phyloP scores from a whole-genome alignment of 2,797 vertebrate genomes.

The Steatocranus sp. region DNA sequence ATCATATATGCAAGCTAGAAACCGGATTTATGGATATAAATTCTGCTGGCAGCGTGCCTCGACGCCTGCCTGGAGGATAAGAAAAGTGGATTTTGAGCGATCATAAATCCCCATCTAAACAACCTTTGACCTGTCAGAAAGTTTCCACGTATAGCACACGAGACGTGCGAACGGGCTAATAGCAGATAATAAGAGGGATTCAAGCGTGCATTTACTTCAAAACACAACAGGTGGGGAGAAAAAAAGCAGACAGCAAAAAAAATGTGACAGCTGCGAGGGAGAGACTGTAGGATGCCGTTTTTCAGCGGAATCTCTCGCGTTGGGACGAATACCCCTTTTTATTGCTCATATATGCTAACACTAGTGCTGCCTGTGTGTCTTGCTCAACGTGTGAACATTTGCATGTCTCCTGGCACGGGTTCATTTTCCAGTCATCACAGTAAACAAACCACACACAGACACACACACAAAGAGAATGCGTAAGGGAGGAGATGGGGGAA shows the following conservation, averaged over 20 bases:
- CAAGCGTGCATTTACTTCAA: not conserved
- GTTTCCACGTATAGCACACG: not conserved
- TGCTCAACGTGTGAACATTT: conserved; percentile 5
- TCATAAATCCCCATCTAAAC: conserved; percentile 56
- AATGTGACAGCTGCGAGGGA: not conserved
- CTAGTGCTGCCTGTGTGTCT: conserved; percentile 28
- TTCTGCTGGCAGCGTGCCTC: conserved; percentile 43
- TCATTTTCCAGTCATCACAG: conserved; percentile 41
- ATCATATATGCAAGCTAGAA: conserved; percentile 47
- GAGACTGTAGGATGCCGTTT: not conserved
- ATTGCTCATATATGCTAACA: not conserved
- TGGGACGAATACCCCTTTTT: not conserved
- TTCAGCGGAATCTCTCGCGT: not conserved
- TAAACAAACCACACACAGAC: not conserved
- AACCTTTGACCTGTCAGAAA: conserved; percentile 50
- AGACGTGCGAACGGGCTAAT: conserved; percentile 2
- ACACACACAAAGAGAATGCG: not conserved
- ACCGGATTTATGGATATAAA: conserved; percentile 56
- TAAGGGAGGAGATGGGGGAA: not conserved
- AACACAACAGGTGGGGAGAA: not conserved
- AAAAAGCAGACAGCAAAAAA: not conserved
- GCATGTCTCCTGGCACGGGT: conserved; percentile 28
- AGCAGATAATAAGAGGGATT: not conserved
- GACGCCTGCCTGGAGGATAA: conserved; percentile 27
- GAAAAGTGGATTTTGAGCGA: conserved; percentile 51